Base-by-base conservation (phyloP, 64 coral and sea anemone genomes). In the Porites lutea region DNA sequence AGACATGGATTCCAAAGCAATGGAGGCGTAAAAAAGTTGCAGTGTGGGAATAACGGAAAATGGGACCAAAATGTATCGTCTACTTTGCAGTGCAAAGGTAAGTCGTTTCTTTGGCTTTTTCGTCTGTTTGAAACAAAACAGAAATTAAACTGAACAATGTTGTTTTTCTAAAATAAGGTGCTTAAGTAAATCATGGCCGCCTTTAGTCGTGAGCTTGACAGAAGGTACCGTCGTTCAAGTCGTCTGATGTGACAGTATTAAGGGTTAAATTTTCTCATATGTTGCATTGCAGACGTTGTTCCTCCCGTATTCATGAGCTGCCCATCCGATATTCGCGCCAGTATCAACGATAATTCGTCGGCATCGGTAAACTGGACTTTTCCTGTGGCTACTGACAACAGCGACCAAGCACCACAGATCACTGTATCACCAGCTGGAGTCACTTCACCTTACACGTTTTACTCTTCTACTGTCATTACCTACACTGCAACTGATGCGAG, bases 311-410 rank as follows among this genome's bases (percentile, higher is more conserved):
- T 94, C 48, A 73, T 37, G 59, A 89, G 69, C 10, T 94, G 92
- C 52, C 92, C 92, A 20, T 84, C 87, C 27, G 87, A 94, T 77
- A 94, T 94, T 18, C 69, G 87, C 74, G 59, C 78, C 78, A 80
- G 55, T 61, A 27, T 94, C 13, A 12, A 49, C 13, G 8, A 53
- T 43, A 81, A 94, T 12, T 72, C 86, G 3, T 59, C 58, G 61
- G 27, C 27, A 37, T 37, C 27, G 27, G 27, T 37, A 37, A 37
- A 37, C 27, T 37, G 27, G 27, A 37, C 92, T 18, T 4, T 45
- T 64, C 92, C 92, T 2, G 14, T 74, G 72, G 86, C 79, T 18
- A 58, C 44, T 43, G 92, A 94, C 92, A 89, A 94, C 49, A 82
- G 86, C 15, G 59, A 75, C 10, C 18, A 23, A 78, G 27, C 27